These are phyloP conservation scores for Helleia helle DNA, from an alignment of 2,888 invertebrate genomes.

Conservation along the genomic window DNA sequence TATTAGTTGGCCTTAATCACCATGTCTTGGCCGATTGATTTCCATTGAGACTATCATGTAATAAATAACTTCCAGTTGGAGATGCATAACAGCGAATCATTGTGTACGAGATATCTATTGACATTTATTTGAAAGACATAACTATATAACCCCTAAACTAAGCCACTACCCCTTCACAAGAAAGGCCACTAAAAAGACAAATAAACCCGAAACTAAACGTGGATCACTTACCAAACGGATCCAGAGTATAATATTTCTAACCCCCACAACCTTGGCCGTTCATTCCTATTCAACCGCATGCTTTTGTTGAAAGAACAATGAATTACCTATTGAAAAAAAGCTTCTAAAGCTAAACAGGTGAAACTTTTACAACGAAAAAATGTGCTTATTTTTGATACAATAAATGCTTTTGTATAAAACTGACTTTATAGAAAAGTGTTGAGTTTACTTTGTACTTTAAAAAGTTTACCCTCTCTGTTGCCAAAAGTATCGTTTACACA, in stretches of 20 bases:
- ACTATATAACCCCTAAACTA: no score
- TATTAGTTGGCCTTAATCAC: no score
- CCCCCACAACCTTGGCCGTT: not conserved
- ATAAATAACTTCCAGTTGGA: no score
- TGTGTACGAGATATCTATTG: no score
- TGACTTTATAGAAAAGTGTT: no score
- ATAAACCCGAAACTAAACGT: not conserved
- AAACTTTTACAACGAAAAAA: not conserved
- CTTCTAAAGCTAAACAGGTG: slow-evolving; percentile 2
- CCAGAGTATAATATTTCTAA: not conserved
- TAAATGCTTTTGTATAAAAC: not conserved
- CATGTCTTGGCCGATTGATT: no score
- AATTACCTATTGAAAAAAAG: slow-evolving; percentile 1
- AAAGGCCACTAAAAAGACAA: slow-evolving; percentile 1
- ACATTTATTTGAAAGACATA: no score
- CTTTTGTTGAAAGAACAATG: slow-evolving; percentile 4
- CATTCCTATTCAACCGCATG: slow-evolving; percentile 1
- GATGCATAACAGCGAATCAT: no score
- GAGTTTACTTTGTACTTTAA: no score
- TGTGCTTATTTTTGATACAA: not conserved
- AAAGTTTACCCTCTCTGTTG: no score
- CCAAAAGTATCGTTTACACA: no score
- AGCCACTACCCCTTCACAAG: not conserved
- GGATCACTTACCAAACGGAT: slow-evolving; percentile 6
- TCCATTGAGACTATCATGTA: no score